These are phyloP conservation scores for Thaumatotibia leucotreta DNA, from an alignment of 1,140 invertebrate species.

Conservation along the genomic window DNA sequence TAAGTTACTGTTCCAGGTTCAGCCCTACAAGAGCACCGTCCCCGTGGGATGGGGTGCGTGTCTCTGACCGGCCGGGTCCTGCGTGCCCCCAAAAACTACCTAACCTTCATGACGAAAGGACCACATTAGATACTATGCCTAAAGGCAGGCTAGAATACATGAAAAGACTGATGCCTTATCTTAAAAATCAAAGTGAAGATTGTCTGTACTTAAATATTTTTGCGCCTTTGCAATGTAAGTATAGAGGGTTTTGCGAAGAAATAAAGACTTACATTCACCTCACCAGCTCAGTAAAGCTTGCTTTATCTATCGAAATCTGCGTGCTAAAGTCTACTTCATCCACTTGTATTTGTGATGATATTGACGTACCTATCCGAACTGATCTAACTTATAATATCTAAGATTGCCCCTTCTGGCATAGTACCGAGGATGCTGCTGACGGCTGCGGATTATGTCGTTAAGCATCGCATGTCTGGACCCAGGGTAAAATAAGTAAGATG, in stretches of 20 bases:
- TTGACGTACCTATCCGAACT: too few species aligned
- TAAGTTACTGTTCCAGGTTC: conserved; percentile 79
- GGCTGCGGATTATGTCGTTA: too few species aligned
- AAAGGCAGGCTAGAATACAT: conserved; percentile 92
- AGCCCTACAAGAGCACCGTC: conserved; percentile 92
- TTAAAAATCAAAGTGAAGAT: conserved; percentile 96
- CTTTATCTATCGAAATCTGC: too few species aligned
- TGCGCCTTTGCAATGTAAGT: conserved; percentile 94
- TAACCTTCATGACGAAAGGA: conserved; percentile 89
- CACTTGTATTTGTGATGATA: too few species aligned
- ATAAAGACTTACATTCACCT: too few species aligned
- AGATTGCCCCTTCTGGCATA: too few species aligned
- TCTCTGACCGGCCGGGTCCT: conserved; percentile 87
- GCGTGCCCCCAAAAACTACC: conserved; percentile 94
- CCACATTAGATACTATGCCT: conserved; percentile 90
- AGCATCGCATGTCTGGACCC: too few species aligned
- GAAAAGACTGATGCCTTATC: conserved; percentile 88
- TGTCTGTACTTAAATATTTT: conserved; percentile 98
- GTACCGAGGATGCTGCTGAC: too few species aligned
- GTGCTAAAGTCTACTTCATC: too few species aligned
- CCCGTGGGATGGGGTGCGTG: conserved; percentile 90
- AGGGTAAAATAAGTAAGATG: too few species aligned
- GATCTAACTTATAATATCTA: too few species aligned
- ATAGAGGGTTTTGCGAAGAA: not conserved
- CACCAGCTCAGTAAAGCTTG: too few species aligned